phyloP scores from a whole-genome alignment of 1,140 invertebrate genomes.

The Drosophila rhopaloa region DNA sequence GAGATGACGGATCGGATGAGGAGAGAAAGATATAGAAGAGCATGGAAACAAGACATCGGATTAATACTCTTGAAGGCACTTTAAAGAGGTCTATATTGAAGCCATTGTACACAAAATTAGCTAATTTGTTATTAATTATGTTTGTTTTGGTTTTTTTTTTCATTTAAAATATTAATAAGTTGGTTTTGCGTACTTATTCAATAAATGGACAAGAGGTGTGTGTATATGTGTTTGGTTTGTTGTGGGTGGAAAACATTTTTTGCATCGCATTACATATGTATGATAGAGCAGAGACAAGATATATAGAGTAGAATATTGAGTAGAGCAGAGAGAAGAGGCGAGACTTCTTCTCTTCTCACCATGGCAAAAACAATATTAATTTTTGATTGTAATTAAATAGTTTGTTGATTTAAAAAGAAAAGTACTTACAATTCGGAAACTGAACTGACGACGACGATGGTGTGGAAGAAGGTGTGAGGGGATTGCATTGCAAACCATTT shows the following conservation, averaged over 20 bases:
- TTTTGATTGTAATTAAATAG: conserved; percentile 42
- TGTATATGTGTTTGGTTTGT: conserved; percentile 49
- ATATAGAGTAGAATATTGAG: conserved; percentile 63
- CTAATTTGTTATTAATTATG: conserved; percentile 78
- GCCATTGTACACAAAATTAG: conserved; percentile 83
- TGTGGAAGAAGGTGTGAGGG: conserved; percentile 43
- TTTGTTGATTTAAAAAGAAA: conserved; percentile 72
- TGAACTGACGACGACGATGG: conserved; percentile 74
- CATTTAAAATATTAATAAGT: conserved; percentile 70
- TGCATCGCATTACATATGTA: conserved; percentile 83
- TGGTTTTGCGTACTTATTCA: conserved; percentile 70
- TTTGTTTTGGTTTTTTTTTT: conserved; percentile 53
- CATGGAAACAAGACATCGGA: conserved; percentile 57
- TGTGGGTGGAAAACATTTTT: conserved; percentile 67
- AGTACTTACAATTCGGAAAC: conserved; percentile 84
- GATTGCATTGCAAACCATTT: conserved; percentile 28
- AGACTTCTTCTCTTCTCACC: conserved; percentile 41
- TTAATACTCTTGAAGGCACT: conserved; percentile 54
- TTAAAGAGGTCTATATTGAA: conserved; percentile 66
- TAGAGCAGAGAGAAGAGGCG: conserved; percentile 53
- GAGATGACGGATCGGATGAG: conserved; percentile 15
- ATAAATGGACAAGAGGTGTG: conserved; percentile 70
- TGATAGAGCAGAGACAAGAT: conserved; percentile 66
- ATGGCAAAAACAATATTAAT: conserved; percentile 50
- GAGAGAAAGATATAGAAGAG: conserved; percentile 74